Percentiles rank a stretch among this genome's conserved stretches.
These are phyloP conservation scores for Buathra laborator DNA, from an alignment of 2,888 invertebrate species.

Conservation along the genomic window DNA sequence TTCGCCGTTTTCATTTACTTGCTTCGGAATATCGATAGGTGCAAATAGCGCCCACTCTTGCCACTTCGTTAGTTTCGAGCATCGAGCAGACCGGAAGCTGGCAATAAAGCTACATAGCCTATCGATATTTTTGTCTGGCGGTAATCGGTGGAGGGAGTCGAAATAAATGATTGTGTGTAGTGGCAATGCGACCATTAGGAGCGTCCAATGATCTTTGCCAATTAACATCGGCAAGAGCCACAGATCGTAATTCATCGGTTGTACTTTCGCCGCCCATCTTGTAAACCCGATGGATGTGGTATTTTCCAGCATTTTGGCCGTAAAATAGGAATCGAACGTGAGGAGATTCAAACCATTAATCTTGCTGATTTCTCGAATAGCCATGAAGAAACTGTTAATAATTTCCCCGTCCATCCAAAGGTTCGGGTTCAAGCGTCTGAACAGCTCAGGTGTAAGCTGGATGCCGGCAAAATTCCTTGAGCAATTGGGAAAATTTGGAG, in stretches of 20 bases:
- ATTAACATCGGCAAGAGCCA: slow-evolving; percentile 30
- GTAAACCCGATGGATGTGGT: slow-evolving; percentile 8
- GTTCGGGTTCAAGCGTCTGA: not conserved
- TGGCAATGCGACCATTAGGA: not conserved
- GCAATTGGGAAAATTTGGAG: not conserved
- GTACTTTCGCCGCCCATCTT: not conserved
- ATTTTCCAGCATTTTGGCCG: not conserved
- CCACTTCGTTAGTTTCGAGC: slow-evolving; percentile 12
- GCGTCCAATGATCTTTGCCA: not conserved
- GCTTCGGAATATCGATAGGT: slow-evolving; percentile 16
- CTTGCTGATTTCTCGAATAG: not conserved
- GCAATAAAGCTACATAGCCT: slow-evolving; percentile 30
- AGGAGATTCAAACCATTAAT: not conserved
- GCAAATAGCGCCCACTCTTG: slow-evolving; percentile 1
- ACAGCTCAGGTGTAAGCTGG: not conserved
- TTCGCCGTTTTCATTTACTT: not conserved
- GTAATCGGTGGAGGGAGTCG: not conserved
- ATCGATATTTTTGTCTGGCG: not conserved
- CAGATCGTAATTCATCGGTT: slow-evolving; percentile 8
- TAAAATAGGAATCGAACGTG: slow-evolving; percentile 15
- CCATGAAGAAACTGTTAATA: slow-evolving; percentile 18
- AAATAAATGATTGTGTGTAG: not conserved
- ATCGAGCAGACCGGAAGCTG: slow-evolving; percentile 14
- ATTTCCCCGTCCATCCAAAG: not conserved
- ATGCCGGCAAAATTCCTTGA: not conserved